These are phyloP conservation scores for Cyphotilapia sp. DNA, from an alignment of 2,113 vertebrate species.

Conservation along the genomic window DNA sequence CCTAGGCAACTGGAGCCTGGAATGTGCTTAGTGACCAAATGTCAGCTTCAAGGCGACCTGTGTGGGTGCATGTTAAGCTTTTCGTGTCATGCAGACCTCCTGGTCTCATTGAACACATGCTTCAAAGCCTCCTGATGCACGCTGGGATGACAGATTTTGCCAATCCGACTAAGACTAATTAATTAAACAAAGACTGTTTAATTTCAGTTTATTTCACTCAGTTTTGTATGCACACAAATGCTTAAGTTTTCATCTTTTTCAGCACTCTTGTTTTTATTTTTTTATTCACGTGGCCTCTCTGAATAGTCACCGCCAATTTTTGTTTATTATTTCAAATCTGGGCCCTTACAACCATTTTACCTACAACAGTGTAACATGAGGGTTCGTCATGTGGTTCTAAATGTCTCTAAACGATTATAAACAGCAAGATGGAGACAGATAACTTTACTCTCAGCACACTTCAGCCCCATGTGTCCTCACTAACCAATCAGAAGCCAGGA, in stretches of 20 bases:
- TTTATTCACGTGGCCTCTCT: not conserved
- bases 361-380: not conserved
- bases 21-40: not conserved
- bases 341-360: not conserved
- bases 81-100: not conserved
- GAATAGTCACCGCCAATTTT: not conserved
- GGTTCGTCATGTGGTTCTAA: not conserved
- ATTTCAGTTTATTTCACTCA: not conserved
- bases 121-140: not conserved
- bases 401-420: not conserved
- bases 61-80: not conserved
- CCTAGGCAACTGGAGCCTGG: not conserved
- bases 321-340: not conserved
- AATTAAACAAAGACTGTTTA: not conserved
- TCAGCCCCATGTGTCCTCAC: not conserved
- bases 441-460: not conserved
- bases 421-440: not conserved
- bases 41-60: not conserved
- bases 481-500: not conserved
- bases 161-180: not conserved
- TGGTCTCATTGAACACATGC: not conserved
- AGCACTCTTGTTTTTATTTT: not conserved
- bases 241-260: not conserved
- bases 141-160: not conserved
- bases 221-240: not conserved